Base-by-base conservation (phyloP, 2,797 vertebrate genomes). In the Lutjanus campechanus region DNA sequence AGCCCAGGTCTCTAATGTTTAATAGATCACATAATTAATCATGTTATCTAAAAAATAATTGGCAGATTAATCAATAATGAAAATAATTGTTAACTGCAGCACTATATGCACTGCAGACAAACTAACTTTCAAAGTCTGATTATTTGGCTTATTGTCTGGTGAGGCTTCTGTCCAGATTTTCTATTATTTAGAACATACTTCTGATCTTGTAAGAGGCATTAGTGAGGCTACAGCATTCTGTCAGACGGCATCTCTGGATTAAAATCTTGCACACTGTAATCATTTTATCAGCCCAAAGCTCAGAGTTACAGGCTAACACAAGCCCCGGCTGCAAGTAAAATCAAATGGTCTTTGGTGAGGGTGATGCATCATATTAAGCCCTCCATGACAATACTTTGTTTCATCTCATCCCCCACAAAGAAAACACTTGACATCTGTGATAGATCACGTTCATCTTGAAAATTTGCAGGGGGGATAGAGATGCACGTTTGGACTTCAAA, bases 251-350 rank as follows among this genome's bases (percentile, higher is more conserved):
- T 63, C 79, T 88, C 79, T 41, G 79, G 87, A 92, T 86, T 88
- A 85, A 89, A 91, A 88, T 82, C 81, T 84, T 65, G 69, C 73
- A 76, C 56, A 67, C 63, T 81, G 76, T 89, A 83, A 89, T 90
- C 81, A 90, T 85, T 87, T 85, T 71, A 86, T 81, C 85, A 84
- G 81, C 60, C 58, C 64, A 65, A 58, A 79, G 85, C 88, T 77
- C 70, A 61, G 75, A 40, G 62, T 76, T 78, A 74, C 70, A 73
- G 83, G 68, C 81, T 82, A 81, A 84, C 73, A 76, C 83, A 81
- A 83, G 84, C 70, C 65, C 20, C 71, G 69, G 49, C 73, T 83
- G 43, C 59, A 74, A 85, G 79, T 68, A 75, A 86, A 91, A 91
- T 88, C 79, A 73, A 85, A 86, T 75, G 72, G 78, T 88, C 77